Evolutionary conservation across 2,113 vertebrate genomes (phyloP).

Genomic region (Tenrec ecaudatus): DNA sequence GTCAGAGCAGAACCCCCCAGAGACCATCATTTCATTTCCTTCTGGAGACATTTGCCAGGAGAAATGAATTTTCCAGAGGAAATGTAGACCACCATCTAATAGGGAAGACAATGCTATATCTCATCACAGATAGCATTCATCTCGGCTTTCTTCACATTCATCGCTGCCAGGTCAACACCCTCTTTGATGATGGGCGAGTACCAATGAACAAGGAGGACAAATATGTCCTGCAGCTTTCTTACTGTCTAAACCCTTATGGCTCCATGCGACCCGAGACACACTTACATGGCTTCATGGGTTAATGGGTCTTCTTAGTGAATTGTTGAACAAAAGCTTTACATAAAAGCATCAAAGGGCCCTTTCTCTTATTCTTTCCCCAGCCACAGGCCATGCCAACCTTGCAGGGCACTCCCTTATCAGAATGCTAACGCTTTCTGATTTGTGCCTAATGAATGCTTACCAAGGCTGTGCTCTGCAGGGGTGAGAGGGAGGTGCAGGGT

Average conservation of each 20-base stretch:
- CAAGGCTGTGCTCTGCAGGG: rapidly evolving
- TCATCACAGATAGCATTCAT: conserved; percentile 11
- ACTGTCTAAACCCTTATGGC: conserved; percentile 62
- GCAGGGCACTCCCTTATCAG: conserved; percentile 71
- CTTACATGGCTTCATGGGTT: conserved; percentile 77
- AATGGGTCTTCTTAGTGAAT: conserved; percentile 83
- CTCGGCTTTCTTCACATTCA: conserved; percentile 27
- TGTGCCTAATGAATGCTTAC: not conserved
- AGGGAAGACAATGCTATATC: not conserved
- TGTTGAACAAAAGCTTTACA: conserved; percentile 84
- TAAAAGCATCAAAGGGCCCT: conserved; percentile 82
- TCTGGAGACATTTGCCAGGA: not conserved
- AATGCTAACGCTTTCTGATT: conserved; percentile 58
- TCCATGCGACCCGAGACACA: conserved; percentile 63
- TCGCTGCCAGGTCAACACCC: not conserved
- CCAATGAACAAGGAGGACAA: not conserved
- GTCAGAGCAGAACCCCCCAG: not conserved
- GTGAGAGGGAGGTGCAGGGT: not conserved
- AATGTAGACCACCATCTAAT: conserved; percentile 10
- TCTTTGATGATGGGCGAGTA: conserved; percentile 19
- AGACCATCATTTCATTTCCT: conserved; percentile 21
- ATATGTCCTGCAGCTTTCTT: conserved; percentile 35
- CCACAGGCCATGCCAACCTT: conserved; percentile 47
- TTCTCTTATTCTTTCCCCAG: conserved; percentile 61
- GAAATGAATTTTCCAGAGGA: conserved; percentile 13